Conservation (phyloP, 1,140 invertebrate genomes). For the Triops cancriformis region DNA sequence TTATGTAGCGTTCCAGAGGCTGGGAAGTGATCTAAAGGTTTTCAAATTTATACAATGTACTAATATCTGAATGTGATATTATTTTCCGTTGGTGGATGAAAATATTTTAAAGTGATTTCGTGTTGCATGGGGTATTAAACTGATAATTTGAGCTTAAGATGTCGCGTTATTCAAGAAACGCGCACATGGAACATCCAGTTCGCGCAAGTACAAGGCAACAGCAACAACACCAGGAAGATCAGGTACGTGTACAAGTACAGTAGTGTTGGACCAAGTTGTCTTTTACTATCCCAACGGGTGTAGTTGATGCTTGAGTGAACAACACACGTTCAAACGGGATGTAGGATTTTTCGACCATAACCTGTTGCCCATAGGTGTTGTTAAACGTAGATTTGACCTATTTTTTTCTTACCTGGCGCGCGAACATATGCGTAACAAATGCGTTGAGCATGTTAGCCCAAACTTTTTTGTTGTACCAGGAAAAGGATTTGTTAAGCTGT, state of each 20-base stretch:
- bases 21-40: too few relatives aligned
- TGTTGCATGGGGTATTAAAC: background rate
- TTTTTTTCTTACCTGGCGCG: background rate
- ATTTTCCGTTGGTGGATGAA: too few relatives aligned
- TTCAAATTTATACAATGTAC: too few relatives aligned
- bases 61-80: too few relatives aligned
- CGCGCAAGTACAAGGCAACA: background rate
- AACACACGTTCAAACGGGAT: background rate
- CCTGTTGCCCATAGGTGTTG: background rate
- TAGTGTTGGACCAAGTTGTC: too few relatives aligned
- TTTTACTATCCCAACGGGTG: background rate
- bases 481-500: background rate
- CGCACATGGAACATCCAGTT: background rate
- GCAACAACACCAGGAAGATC: background rate
- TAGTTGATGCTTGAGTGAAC: background rate
- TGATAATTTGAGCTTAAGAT: background rate
- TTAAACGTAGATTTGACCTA: background rate
- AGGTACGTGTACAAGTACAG: background rate
- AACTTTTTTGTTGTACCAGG: background rate
- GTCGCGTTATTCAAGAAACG: background rate
- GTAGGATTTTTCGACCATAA: background rate
- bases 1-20: too few relatives aligned
- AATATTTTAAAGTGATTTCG: background rate
- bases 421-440: background rate
- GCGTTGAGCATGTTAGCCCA: background rate